Evolutionary conservation across 2,888 invertebrate genomes (phyloP), one percentile per base, ranked within the genome.

Genomic region (Meliscaeva auricollis): DNA sequence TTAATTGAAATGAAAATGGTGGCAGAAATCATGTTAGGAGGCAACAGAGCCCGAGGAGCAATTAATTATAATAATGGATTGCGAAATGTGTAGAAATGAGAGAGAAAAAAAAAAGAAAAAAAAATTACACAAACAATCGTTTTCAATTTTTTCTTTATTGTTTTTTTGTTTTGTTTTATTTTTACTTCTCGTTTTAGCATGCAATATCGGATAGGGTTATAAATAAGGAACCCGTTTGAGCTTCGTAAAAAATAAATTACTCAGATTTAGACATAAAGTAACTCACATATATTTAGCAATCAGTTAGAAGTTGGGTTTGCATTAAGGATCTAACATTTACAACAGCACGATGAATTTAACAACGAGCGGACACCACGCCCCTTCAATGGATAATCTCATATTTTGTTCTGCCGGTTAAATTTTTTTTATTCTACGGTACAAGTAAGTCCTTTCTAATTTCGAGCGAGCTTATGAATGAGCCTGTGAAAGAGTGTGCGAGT

Each of bases 11-110:
- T 85, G 73, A 81, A 80, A 85, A 85, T 85, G 81, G 85, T 81
- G 85, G 85, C 85, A 85, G 77, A 85, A 85, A 85, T 85, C 80
- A 85, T 85, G 85, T 85, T 80, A 69, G 70, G 20, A 64, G 64
- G 46, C 32, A 64, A 46, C 82, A 69, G 35, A 22, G 87, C 74
- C 68, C 72, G 82, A 82, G 77, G 35, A 87, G 77, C 81, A 81
- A 87, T 87, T 87, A 87, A 87, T 87, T 87, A 82, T 78, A 87
- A 82, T 87, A 87, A 87, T 82, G 87, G 85, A 87, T 87, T 87
- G 79, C 81, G 77, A 81, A 82, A 87, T 70, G 70, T 70, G 54
- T 58, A 26, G 35, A 66, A 66, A 66, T 32, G 64, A 66, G 46
- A 52, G 64, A 50, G 50, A 38, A 13, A 13, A 38, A 13, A 38